Evolutionary conservation across 2,888 invertebrate species (phyloP), one percentile per base, ranked within the genome.

Genomic region (Andricus curvator): DNA sequence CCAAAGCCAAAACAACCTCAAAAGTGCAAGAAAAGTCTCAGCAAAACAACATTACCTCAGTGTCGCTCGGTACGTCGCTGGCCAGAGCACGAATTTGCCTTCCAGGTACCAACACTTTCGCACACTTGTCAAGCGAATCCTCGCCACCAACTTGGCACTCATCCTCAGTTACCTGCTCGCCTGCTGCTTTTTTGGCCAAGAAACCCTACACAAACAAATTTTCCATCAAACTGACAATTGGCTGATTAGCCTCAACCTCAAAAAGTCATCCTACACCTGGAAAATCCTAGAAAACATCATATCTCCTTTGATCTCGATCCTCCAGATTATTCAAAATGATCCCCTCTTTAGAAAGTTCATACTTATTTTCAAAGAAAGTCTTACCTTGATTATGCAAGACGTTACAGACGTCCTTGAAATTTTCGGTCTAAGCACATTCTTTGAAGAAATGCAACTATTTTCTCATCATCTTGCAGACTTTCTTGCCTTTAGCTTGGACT

Each of bases 41-140:
- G 96, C 95, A 4, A 97, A 97, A 86, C 96, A 96, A 88, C 96
- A 96, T 84, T 97, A 97, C 93, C 93, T 97, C 84, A 95, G 95
- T 85, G 96, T 97, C 84, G 95, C 97, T 85, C 94, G 97, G 89
- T 97, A 97, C 93, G 95, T 74, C 74, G 74, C 74, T 74, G 74
- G 74, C 74, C 74, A 94, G 89, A 93, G 91, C 89, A 93, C 93
- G 83, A 93, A 89, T 88, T 85, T 91, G 65, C 87, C 89, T 81
- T 88, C 89, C 89, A 91, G 90, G 90, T 91, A 91, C 85, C 88
- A 82, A 84, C 83, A 68, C 77, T 82, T 84, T 79, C 84, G 77
- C 82, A 77, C 78, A 80, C 74, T 80, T 78, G 22, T 85, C 82
- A 79, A 81, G 44, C 78, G 48, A 80, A 56, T 83, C 70, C 70